Base-by-base conservation (phyloP, 2,888 invertebrate species). In the Idaea straminata region DNA sequence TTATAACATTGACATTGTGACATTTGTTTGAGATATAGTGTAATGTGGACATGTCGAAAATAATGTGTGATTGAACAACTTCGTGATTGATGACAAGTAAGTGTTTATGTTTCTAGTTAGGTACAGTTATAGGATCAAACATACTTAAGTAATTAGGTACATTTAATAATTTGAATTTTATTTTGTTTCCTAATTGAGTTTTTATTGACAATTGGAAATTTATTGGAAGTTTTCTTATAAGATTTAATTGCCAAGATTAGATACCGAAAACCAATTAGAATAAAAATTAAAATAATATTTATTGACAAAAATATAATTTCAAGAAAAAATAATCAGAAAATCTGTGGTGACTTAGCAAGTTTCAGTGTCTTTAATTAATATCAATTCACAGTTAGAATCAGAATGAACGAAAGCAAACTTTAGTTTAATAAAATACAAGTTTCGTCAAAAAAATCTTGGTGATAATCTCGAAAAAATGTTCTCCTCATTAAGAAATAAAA, bases 11-110 rank as follows among this genome's bases (percentile, higher is more conserved):
- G 76, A 81, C 81, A 58, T 76, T 83, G 83, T 85, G 84, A 78
- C 73, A 70, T 78, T 81, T 25, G 25, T 79, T 80, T 82, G 83
- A 85, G 78, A 84, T 84, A 82, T 71, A 80, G 77, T 85, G 85
- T 83, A 82, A 36, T 81, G 85, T 81, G 80, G 79, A 79, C 76
- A 78, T 74, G 73, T 68, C 79, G 75, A 80, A 75, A 78, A 67
- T 72, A 68, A 70, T 75, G 69, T 83, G 83, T 83, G 83, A 80
- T 79, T 80, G 73, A 69, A 74, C 74, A 76, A 75, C 74, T 69
- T 69, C 73, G 73, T 15, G 64, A 73, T 72, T 73, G 64, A 78
- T 73, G 65, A 80, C 79, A 84, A 69, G 87, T 87, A 86, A 87
- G 87, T 87, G 78, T 74, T 75, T 7, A 13, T 47, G 25, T 25